A percentile compares a stretch with the other conserved stretches of the same genome.
These are phyloP conservation scores for Eubasilissa regina DNA, from an alignment of 1,140 invertebrate genomes.

Conservation along the genomic window DNA sequence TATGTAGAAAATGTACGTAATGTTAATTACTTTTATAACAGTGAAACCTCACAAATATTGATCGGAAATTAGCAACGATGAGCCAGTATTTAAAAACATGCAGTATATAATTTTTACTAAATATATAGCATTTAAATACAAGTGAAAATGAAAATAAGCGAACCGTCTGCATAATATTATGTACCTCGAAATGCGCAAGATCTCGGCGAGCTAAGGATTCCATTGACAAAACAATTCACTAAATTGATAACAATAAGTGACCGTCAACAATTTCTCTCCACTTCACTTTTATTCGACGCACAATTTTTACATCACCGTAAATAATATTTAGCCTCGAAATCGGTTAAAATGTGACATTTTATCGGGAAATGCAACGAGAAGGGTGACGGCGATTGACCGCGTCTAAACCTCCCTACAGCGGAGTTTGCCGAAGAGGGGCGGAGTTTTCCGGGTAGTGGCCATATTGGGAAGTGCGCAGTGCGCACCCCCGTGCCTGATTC, in stretches of 20 bases:
- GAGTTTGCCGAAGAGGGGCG: slow-evolving; percentile 48
- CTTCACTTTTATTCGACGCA: slow-evolving; percentile 11
- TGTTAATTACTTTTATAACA: too few relatives aligned
- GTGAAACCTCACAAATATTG: too few relatives aligned
- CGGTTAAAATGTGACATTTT: slow-evolving; percentile 31
- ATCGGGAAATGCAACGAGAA: slow-evolving; percentile 21
- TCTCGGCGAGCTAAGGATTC: slow-evolving; percentile 30
- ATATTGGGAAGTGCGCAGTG: slow-evolving; percentile 32
- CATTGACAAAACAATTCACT: slow-evolving; percentile 50
- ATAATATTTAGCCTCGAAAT: slow-evolving; percentile 2
- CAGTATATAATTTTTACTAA: too few relatives aligned
- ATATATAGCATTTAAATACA: too few relatives aligned
- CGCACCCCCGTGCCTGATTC: background rate
- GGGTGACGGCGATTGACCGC: slow-evolving; percentile 53
- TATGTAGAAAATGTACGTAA: too few relatives aligned
- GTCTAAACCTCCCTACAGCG: slow-evolving; percentile 52
- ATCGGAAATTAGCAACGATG: too few relatives aligned
- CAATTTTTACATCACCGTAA: slow-evolving; percentile 1
- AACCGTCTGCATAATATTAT: slow-evolving; percentile 22
- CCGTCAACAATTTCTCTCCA: background rate
- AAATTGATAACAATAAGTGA: slow-evolving; percentile 19
- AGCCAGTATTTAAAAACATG: too few relatives aligned
- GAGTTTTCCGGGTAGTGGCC: slow-evolving; percentile 28
- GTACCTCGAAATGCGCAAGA: slow-evolving; percentile 44
- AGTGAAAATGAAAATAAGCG: slow-evolving; percentile 1